Evolutionary conservation across 2,113 vertebrate species (phyloP), one percentile per base, ranked within the genome.

Genomic region (Zeus faber): DNA sequence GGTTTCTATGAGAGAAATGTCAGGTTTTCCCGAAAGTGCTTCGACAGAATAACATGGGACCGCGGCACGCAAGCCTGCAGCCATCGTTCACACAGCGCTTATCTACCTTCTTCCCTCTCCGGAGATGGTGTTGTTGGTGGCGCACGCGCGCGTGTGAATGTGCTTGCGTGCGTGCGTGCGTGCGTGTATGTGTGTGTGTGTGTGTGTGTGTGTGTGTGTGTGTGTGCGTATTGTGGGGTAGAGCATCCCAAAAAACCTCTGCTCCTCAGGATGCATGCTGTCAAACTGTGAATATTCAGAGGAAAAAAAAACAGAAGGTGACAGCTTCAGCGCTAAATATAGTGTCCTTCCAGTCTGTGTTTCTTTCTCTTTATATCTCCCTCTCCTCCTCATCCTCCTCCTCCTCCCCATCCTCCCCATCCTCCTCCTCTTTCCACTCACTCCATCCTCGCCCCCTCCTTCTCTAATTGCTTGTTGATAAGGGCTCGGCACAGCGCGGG

Each of bases 261-360:
- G 81, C 79, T 82, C 81, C 70, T 67, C 81, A 71, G 85, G 82
- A 85, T 82, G 20, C 74, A 61, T 71, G 73, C 81, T 83, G 89
- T 87, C 85, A 87, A 82, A 84, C 64, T 67, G 60, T 65, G 76
- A 84, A 77, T 83, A 84, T 81, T 84, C 81, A 73, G n/a, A n/a
- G 63, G 75, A 72, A 77, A 70, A 73, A 62, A 58, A 82, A 86
- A 87, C 81, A 80, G 80, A 82, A 89, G 85, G 85, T 65, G 88
- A 89, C 89, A 89, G 85, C 80, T 79, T 64, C 58, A 10, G 58
- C 50, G 81, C 89, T 89, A 88, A 87, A 90, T 91, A 85, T 90
- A 91, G 89, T 85, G 74, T 79, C 70, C 79, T 59, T 80, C 56
- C 73, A 79, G 67, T 85, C 77, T 47, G 54, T 81, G 62, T 74